These are phyloP conservation scores for Drosophila hawaiiensis DNA, from an alignment of 2,888 invertebrate species.

Conservation along the genomic window DNA sequence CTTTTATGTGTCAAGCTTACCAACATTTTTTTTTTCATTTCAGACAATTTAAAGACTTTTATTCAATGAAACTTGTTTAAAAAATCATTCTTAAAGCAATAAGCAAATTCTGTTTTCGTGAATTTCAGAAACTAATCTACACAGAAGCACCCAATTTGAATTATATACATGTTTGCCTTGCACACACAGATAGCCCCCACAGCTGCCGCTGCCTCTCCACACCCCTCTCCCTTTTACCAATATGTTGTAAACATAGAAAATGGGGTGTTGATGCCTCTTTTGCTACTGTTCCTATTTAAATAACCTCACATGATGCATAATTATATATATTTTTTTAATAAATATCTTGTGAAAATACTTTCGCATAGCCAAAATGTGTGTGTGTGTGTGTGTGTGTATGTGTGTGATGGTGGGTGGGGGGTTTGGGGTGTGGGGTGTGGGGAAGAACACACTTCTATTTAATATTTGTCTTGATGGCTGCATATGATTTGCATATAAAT, in stretches of 20 bases:
- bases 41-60: no score
- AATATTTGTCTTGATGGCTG: slow-evolving; percentile 68
- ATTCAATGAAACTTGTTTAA: no score
- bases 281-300: not conserved
- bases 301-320: slow-evolving; percentile 58
- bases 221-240: not conserved
- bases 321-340: slow-evolving; percentile 68
- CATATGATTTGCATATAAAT: slow-evolving; percentile 82
- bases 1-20: not conserved
- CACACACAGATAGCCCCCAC: not conserved
- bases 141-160: not conserved
- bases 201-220: no score
- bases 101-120: not conserved
- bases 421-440: not conserved
- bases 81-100: not conserved
- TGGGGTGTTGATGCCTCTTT: not conserved
- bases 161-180: not conserved
- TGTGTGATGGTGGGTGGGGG: not conserved
- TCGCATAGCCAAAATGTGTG: slow-evolving; percentile 32
- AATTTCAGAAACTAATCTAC: not conserved
- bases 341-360: slow-evolving; percentile 71
- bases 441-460: slow-evolving; percentile 26
- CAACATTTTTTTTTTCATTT: not conserved
- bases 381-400: slow-evolving; percentile 1
- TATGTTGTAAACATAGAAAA: not conserved